Conservation (phyloP, 53 echinoderm and acorn worm genomes). For the Pentamera pediparva region DNA sequence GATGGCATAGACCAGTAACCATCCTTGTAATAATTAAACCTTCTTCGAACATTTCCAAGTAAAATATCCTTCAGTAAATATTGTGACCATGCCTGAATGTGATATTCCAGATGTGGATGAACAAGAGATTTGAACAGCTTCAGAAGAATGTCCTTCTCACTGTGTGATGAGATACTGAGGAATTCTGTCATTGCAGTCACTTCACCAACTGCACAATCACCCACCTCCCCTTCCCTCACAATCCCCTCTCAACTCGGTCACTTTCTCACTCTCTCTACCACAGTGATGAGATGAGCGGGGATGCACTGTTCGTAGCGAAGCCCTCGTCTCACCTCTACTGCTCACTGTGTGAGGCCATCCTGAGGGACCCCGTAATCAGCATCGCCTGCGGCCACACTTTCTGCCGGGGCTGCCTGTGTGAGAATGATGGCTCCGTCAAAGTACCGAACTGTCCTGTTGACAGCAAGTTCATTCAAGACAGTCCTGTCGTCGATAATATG, state of each 20-base stretch:
- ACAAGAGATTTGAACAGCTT: too few species aligned
- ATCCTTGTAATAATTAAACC: too few species aligned
- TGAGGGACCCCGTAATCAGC: conserved; percentile 87
- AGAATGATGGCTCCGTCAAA: conserved; percentile 40
- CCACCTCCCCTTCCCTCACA: too few species aligned
- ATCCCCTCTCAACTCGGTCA: too few species aligned
- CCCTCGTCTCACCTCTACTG: conserved; percentile 83
- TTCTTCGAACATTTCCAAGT: too few species aligned
- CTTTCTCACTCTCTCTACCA: too few species aligned
- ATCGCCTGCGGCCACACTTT: conserved; percentile 95
- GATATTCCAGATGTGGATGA: too few species aligned
- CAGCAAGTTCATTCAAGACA: conserved; percentile 50
- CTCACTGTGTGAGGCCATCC: conserved; percentile 66
- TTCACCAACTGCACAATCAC: too few species aligned
- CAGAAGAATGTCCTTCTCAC: too few species aligned
- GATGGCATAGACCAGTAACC: too few species aligned
- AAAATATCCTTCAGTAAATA: too few species aligned
- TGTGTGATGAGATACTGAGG: not conserved
- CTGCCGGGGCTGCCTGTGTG: conserved; percentile 63
- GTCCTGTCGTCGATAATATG: conserved; percentile 70
- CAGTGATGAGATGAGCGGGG: not conserved
- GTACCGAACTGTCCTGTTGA: conserved; percentile 75
- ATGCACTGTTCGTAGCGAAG: conserved; percentile 64
- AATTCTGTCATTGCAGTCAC: not conserved
- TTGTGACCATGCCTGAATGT: too few species aligned